Base-by-base conservation (phyloP, 2,888 invertebrate genomes). In the Eristalis pertinax region DNA sequence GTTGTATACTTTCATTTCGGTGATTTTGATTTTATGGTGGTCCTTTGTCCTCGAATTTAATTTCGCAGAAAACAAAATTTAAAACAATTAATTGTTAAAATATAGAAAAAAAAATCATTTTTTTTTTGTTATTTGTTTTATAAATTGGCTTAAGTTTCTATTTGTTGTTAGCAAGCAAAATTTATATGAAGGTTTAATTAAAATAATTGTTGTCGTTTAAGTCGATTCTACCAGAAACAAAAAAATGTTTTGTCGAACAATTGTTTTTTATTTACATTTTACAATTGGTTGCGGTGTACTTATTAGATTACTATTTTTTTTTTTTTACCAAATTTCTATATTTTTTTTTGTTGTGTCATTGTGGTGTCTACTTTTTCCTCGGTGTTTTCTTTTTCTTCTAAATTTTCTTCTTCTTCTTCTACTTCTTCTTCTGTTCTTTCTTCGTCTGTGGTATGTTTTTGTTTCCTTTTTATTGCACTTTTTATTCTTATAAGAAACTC, bases 121-220 rank as follows among this genome's bases (percentile, higher is more conserved):
- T 38, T 38, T 38, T 56, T 64, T 50, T 72, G 67, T 65, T 75
- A 43, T 79, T 65, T 15, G 68, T 68, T 74, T 4, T 29, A 70
- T 72, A 78, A 32, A 84, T 87, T 83, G 77, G 80, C 72, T 84
- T 87, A 87, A 84, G 79, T 75, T 73, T 83, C 13, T 72, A 79
- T 32, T 87, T 63, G 79, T 26, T 76, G 75, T 72, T 69, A 78
- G 79, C 83, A 79, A 87, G 83, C 86, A 83, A 74, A 79, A 72
- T 69, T 79, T 56, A 43, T 81, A 70, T 4, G 32, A 77, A 76
- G 58, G 24, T 69, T 32, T 68, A 56, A 83, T 87, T 87, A 87
- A 87, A 87, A 26, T 5, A 72, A 26, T n/a, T 64, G 64, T 83
- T 26, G 67, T 72, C 69, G 80, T 81, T 76, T 63, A 62, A 73